Base-by-base conservation (phyloP, 1,140 invertebrate species). In the Drosophila nikananu region DNA sequence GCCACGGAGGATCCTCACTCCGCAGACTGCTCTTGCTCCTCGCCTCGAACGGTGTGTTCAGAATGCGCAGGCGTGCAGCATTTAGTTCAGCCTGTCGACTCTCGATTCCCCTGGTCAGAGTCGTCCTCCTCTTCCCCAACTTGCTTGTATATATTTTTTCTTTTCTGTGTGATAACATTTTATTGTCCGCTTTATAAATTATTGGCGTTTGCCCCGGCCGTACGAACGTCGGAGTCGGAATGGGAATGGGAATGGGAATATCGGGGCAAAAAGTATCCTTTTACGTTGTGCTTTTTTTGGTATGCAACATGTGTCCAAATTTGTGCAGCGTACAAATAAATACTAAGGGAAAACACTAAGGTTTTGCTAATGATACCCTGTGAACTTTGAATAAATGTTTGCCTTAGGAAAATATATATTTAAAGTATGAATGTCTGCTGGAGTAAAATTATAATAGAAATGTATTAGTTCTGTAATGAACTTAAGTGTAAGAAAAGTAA, bases 101-200 rank as follows among this genome's bases (percentile, higher is more conserved):
- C 51, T 42, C 73, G 60, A 64, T 67, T 59, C 73, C 61, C 55
- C 13, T 21, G 17, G 12, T 30, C 30, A 63, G 65, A 71, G 64
- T 77, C 55, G 64, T 77, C 55, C 30, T 46, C 48, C 52, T 19
- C 21, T 44, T 39, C 57, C 23, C 49, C 39, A 37, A 37, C 19
- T 58, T 61, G 57, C 54, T 63, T 66, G 51, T 66, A 39, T 77
- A 60, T 58, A 58, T 66, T 59, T 59, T 48, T 51, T 55, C 48
- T 66, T 61, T 67, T 63, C 68, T 87, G 76, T 91, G 73, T 84
- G 86, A 90, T 91, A 90, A 90, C 86, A 90, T 90, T 90, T 90
- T 91, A 90, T 90, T 90, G 86, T 89, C 79, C 86, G 86, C 84
- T 90, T 89, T 90, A 89, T 90, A 89, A 90, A 90, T 89, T 89